Conservation (phyloP, 2,888 invertebrate genomes). For the Belgica antarctica region DNA sequence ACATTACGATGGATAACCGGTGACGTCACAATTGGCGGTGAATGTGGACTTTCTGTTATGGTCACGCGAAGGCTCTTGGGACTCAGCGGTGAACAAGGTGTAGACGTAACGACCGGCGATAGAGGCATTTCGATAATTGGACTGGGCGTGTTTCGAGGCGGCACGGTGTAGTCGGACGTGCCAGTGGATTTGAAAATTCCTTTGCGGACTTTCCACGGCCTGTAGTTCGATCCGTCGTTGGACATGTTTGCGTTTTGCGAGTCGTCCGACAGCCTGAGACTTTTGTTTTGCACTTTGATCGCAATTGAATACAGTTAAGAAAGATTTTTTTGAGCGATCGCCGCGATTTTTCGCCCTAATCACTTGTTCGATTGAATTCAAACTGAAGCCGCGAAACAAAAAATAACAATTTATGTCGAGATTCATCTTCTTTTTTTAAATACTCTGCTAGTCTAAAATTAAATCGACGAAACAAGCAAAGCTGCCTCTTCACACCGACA, state of each 20-base stretch:
- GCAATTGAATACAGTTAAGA: not conserved
- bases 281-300: not conserved
- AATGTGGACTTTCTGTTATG: conserved; percentile 48
- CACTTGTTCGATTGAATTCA: too few species aligned
- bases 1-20: conserved; percentile 43
- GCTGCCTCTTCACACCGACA: conserved; percentile 8
- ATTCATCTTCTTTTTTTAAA: not conserved
- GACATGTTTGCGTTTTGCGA: conserved; percentile 47
- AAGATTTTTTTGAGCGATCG: conserved; percentile 5
- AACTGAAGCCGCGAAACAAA: not conserved
- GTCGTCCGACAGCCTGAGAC: not conserved
- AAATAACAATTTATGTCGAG: not conserved
- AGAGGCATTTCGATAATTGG: conserved; percentile 56
- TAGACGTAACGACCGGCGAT: conserved; percentile 50
- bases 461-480: conserved; percentile 1
- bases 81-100: conserved; percentile 26
- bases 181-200: conserved; percentile 58
- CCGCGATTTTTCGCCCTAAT: not conserved
- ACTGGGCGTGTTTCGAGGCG: conserved; percentile 51
- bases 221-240: conserved; percentile 62
- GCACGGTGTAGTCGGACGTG: conserved; percentile 54
- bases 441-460: conserved; percentile 23
- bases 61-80: conserved; percentile 47
- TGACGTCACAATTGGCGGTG: conserved; percentile 48
- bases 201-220: conserved; percentile 73